Base-by-base conservation (phyloP, 2,797 vertebrate species). In the Ctenopoma multispine region DNA sequence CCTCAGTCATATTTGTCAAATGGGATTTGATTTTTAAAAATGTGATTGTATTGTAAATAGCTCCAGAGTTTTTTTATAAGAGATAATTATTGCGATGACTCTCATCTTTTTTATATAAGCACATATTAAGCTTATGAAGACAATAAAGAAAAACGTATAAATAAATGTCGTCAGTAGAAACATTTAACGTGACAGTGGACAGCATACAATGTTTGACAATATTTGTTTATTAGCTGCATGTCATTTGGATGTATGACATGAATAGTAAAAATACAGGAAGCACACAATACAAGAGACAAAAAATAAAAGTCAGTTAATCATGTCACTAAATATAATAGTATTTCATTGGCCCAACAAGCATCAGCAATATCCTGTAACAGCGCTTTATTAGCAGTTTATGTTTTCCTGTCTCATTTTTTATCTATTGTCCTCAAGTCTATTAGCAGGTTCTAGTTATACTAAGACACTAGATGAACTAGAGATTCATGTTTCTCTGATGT, bases 401-500 rank as follows among this genome's bases (percentile, higher is more conserved):
- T 66, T 34, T 38, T 54, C 44, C 20, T 13, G 67, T 62, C 53
- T 81, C 53, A 38, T 75, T 57, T 63, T 43, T 38, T 59, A 57
- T 72, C 71, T 69, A 27, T 41, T 75, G 67, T 69, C 62, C 63
- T 63, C 34, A 73, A 49, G 69, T 77, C 64, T 62, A n/a, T 68
- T 72, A 82, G 69, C 63, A 75, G 64, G 46, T 77, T 80, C 44
- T 81, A 60, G 58, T 83, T 59, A 79, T 71, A 64, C 23, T n/a
- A 71, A 79, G 77, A 86, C 77, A 73, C 61, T 71, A 69, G 49
- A 83, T 59, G 62, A 81, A 80, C 70, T 61, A 61, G 59, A 71
- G 58, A 71, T 79, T 60, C 57, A 67, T 72, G 68, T 73, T 91
- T 92, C 91, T 92, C 86, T 96, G 96, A 96, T 97, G 96, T 96